Evolutionary conservation across 2,113 vertebrate species (phyloP), one percentile per base, ranked within the genome.

Genomic region (Pterocles gutturalis): DNA sequence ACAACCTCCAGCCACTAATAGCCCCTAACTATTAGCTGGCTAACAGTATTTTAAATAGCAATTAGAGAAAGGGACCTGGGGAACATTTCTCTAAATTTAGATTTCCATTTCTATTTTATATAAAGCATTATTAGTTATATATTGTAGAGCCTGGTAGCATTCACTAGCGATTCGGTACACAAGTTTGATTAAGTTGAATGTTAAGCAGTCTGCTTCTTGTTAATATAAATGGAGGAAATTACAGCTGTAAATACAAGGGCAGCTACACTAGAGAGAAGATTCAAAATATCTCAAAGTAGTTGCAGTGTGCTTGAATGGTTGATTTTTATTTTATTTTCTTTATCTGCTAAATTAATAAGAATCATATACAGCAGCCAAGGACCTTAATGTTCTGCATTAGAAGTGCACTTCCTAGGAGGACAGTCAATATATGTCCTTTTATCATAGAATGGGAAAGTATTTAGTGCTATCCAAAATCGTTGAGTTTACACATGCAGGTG

Each of bases 221-320:
- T 96, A 93, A 67, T 93, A 65, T 85, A 95, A 96, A 94, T 72
- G 49, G 49, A 90, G 79, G 15, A 89, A 96, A 94, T 92, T 88
- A 89, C 24, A 92, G 25, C 36, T 93, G 33, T 61, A 90, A 94
- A 90, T 70, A 81, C 34, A 86, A 91, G 43, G 33, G 55, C 45
- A 92, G 51, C 78, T 61, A 48, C 14, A 82, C 15, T 61, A 70
- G 29, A 93, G 45, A 49, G 55, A 97, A 12, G 11, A 55, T 62
- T 13, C 20, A 17, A 75, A 80, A 79, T 83, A 81, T 54, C 46
- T 66, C 61, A 41, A 70, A 73, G 48, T 38, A 87, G 62, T 69
- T 83, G 45, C 36, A 57, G 9, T 78, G 13, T 25, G 48, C 62
- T 95, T 55, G 78, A 94, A 57, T 48, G 26, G 11, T 19, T 69